Base-by-base conservation (phyloP, 2,888 invertebrate genomes). In the Octonoba sinensis region DNA sequence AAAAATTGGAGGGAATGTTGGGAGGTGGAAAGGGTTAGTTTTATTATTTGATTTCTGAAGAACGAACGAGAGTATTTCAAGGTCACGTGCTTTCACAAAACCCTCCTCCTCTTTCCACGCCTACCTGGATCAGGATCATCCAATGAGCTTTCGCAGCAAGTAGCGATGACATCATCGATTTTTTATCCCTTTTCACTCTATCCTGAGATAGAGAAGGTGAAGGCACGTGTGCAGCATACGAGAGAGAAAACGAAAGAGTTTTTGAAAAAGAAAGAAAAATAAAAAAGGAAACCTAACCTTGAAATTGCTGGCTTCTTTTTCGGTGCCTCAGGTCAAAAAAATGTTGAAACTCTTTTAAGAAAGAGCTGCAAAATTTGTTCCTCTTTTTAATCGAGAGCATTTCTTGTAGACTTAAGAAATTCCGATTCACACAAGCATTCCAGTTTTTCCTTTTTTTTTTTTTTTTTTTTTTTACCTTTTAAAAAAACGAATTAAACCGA, bases 81-180 rank as follows among this genome's bases (percentile, higher is more conserved):
- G 79, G 79, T 81, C 79, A 81, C 79, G 79, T 81, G 73, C 56
- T 67, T 81, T 79, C 62, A 22, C 24, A 56, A 62, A 67, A 72
- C 71, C 71, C 78, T 72, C 78, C 78, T 56, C 69, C 64, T 49
- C 54, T 73, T 81, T 81, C 79, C 79, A 81, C 79, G 79, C 79
- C 79, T 81, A 81, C 73, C 79, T 81, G 67, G 64, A 81, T 81
- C 54, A 69, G 54, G 67, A 57, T 81, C 79, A 62, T 74, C 79
- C 79, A 81, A 81, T 81, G 56, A 74, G 79, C 67, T 44, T 44
- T 62, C 73, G 65, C 74, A 73, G 64, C 79, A 74, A 67, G 73
- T 73, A 73, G 62, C 73, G 79, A 81, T 81, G 79, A 81, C 79
- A 81, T 81, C 79, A 81, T 81, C 73, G 69, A 64, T 69, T 81